A percentile compares a stretch with the other conserved stretches of the same genome.
phyloP scores from a whole-genome alignment of 2,113 vertebrate genomes.

The Sturnus vulgaris region DNA sequence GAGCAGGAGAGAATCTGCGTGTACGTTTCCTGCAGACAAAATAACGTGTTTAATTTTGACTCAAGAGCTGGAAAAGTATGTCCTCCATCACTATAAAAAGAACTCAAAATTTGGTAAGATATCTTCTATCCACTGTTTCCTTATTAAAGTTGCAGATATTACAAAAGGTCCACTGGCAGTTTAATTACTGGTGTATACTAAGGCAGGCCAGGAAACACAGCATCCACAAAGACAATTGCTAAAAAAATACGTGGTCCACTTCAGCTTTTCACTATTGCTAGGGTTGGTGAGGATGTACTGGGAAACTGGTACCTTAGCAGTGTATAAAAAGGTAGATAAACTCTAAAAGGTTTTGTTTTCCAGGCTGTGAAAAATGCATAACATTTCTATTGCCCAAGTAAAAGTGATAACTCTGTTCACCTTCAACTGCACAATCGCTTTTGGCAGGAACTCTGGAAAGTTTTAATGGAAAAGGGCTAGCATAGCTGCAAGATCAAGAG shows the following conservation, averaged over 20 bases:
- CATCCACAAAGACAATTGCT: neutral
- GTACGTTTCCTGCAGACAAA: neutral
- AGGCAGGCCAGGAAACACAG: neutral
- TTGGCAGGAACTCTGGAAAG: slow-evolving; percentile 4
- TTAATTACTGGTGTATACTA: neutral
- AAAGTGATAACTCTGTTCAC: neutral
- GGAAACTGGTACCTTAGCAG: neutral
- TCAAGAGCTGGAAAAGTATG: neutral
- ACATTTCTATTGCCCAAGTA: neutral
- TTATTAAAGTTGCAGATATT: neutral
- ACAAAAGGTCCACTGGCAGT: neutral
- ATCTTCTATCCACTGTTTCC: neutral
- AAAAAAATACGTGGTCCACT: neutral
- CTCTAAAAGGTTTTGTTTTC: neutral
- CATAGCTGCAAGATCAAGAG: neutral
- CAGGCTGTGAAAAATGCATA: neutral
- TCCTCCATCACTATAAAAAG: neutral
- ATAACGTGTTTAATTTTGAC: neutral
- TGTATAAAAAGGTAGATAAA: neutral
- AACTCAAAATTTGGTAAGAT: neutral
- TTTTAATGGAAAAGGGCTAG: neutral
- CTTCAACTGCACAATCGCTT: neutral
- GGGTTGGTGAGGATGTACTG: neutral
- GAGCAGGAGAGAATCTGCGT: neutral
- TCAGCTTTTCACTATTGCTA: neutral